Conservation (phyloP, 2,113 vertebrate genomes). For the Eublepharis macularius region DNA sequence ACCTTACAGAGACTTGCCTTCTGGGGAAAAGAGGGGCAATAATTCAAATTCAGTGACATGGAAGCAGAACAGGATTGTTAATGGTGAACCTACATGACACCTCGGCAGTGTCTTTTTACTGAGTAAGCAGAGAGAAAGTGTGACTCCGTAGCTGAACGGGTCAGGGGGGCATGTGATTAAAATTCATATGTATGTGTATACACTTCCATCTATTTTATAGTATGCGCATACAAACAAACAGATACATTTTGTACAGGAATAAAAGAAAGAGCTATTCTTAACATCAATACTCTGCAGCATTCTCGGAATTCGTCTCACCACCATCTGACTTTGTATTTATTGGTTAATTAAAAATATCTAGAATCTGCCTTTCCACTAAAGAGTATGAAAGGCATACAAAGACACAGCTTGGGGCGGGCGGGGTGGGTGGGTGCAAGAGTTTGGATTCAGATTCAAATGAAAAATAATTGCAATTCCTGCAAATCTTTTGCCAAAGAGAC, state of each 20-base stretch:
- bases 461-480: too few relatives aligned
- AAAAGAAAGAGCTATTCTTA: background rate
- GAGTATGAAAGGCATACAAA: too few relatives aligned
- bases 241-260: background rate
- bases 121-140: background rate
- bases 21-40: conserved; percentile 29
- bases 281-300: background rate
- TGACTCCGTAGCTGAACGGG: background rate
- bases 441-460: too few relatives aligned
- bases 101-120: background rate
- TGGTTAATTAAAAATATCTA: too few relatives aligned
- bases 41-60: conserved; percentile 27
- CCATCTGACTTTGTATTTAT: background rate
- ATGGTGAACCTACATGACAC: conserved; percentile 10
- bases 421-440: too few relatives aligned
- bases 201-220: too few relatives aligned
- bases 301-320: conserved; percentile 16
- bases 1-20: background rate
- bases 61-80: conserved; percentile 1
- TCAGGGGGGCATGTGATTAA: background rate
- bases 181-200: background rate
- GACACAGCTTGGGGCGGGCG: too few relatives aligned
- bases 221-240: background rate
- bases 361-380: too few relatives aligned
- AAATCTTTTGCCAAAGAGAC: too few relatives aligned